Base-by-base conservation (phyloP, 1,140 invertebrate genomes). In the Leptopilina boulardi region DNA sequence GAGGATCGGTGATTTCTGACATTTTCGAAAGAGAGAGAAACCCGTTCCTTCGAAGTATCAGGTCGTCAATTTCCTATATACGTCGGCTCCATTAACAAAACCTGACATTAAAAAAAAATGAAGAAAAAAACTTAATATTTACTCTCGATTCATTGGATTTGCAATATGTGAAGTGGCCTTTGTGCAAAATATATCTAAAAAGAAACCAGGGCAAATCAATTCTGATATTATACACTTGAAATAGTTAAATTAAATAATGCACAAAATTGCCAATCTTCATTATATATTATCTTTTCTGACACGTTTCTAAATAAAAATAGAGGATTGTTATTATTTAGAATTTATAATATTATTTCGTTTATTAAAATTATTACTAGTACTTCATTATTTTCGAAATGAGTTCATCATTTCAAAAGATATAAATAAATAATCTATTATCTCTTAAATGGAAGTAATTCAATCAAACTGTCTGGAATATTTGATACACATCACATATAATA, bases 41-140 rank as follows among this genome's bases (percentile, higher is more conserved):
- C 74, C 41, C 54, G 71, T 75, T 70, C 44, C 41, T 15, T 51
- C 66, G 18, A 18, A 75, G 51, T 34, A 21, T 38, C 44, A 19
- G 30, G 44, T 30, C 11, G 42, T 66, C 59, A 66, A 66, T 66
- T 66, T 66, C 21, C 30, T 54, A n/a, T n/a, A n/a, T n/a, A 66
- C 72, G 71, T 73, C 76, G 74, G 78, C 54, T 79, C 74, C 77
- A 78, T 80, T 78, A 78, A 80, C 78, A 77, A 78, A 80, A 73
- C 72, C 77, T 77, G 71, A 75, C 81, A 80, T 82, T 82, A 75
- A 56, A 11, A n/a, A 38, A 8, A 38, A 38, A 38, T n/a, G 34
- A 38, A 38, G 34, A 47, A 77, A 59, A 51, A 41, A 70, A 26
- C 47, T 51, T 41, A 66, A 59, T 19, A 77, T 59, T 72, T 30